A percentile compares a stretch with the other conserved stretches of the same genome.
Evolutionary conservation across 2,797 vertebrate species (phyloP).

Genomic region (Rhinatrema bivittatum): DNA sequence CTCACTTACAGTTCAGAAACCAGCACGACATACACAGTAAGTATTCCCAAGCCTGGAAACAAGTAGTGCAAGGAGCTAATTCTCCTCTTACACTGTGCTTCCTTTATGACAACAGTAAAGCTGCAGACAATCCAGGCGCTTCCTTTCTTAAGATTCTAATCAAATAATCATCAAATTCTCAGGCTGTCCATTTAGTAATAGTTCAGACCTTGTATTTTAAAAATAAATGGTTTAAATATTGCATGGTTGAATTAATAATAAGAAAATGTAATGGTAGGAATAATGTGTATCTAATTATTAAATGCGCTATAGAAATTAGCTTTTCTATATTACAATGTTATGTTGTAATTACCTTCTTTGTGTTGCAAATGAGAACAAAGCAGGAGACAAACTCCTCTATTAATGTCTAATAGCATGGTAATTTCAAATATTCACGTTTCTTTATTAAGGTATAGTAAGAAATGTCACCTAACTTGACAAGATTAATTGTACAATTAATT

Average conservation of each 20-base stretch:
- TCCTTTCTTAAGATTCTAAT: slow-evolving; percentile 8
- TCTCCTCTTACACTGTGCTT: too few relatives aligned
- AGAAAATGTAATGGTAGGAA: slow-evolving; percentile 50
- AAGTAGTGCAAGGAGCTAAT: too few relatives aligned
- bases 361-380: slow-evolving; percentile 68
- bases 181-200: slow-evolving; percentile 15
- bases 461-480: slow-evolving; percentile 94
- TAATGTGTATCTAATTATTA: slow-evolving; percentile 66
- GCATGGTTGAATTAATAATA: slow-evolving; percentile 39
- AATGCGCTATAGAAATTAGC: slow-evolving; percentile 59
- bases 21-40: rapidly evolving
- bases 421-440: slow-evolving; percentile 86
- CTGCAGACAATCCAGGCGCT: slow-evolving; percentile 11
- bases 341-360: slow-evolving; percentile 64
- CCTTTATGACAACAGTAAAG: background rate
- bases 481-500: slow-evolving; percentile 99
- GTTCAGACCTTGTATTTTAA: slow-evolving; percentile 20
- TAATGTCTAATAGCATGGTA: slow-evolving; percentile 68
- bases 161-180: slow-evolving; percentile 7
- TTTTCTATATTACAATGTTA: slow-evolving; percentile 66
- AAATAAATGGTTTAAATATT: slow-evolving; percentile 41
- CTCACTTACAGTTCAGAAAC: slow-evolving; percentile 13
- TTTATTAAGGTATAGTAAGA: slow-evolving; percentile 84
- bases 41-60: too few relatives aligned
- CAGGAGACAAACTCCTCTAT: slow-evolving; percentile 62